These are phyloP conservation scores for Megaleporinus macrocephalus DNA, from an alignment of 2,113 vertebrate species.

Conservation along the genomic window DNA sequence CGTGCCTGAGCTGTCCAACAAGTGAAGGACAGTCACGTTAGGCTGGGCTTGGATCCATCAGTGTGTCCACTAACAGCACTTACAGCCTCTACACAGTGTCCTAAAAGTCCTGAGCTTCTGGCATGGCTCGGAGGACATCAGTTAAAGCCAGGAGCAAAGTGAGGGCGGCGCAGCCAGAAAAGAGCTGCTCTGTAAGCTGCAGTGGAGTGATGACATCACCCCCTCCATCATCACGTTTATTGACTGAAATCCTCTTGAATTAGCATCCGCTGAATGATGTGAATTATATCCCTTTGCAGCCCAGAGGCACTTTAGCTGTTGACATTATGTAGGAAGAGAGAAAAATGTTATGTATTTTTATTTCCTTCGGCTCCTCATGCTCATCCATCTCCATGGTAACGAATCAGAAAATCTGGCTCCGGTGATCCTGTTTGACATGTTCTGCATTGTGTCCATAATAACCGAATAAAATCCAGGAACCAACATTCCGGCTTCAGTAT, in stretches of 20 bases:
- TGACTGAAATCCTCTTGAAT: neutral
- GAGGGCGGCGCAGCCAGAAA: no score
- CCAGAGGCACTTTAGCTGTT: neutral
- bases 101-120: no score
- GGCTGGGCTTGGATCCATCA: no score
- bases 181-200: neutral
- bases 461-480: neutral
- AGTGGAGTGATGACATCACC: neutral
- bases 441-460: no score
- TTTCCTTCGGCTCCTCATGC: neutral
- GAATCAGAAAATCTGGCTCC: neutral
- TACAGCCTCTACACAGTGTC: no score
- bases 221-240: neutral
- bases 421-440: neutral
- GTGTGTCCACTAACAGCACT: no score
- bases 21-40: no score
- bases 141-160: neutral
- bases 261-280: neutral
- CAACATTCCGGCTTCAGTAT: neutral
- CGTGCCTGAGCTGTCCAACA: no score
- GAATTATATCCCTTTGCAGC: neutral
- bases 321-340: neutral
- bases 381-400: neutral
- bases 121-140: neutral
- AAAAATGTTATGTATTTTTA: neutral